Evolutionary conservation across 2,113 vertebrate genomes (phyloP).

Genomic region (Clinocottus analis): DNA sequence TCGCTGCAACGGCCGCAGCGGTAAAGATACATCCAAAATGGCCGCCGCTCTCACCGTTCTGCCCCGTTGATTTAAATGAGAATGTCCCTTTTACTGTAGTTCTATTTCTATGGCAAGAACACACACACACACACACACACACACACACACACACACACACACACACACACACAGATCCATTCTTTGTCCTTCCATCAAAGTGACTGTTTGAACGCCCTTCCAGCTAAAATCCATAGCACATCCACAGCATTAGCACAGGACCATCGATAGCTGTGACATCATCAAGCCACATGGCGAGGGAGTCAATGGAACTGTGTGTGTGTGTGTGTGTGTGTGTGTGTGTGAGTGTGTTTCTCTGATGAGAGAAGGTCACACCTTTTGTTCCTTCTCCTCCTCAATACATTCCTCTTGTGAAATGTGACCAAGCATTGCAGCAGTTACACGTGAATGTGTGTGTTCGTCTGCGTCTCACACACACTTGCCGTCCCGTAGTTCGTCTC

Average conservation of each 20-base stretch:
- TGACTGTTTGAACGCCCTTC: constrained; percentile 41
- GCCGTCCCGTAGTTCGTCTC: no score
- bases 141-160: constrained; percentile 28
- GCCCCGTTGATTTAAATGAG: background rate
- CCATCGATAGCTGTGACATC: constrained; percentile 47
- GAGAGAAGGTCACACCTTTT: constrained; percentile 6
- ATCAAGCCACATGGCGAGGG: background rate
- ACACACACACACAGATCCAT: background rate
- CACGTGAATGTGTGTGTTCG: constrained; percentile 4
- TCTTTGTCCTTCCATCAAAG: constrained; percentile 38
- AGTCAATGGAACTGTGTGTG: constrained; percentile 8
- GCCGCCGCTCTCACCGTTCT: background rate
- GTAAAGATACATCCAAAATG: no score
- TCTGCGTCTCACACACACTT: no score
- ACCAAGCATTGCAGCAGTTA: background rate
- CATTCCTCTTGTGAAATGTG: no score
- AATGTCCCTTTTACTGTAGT: background rate
- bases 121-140: constrained; percentile 3
- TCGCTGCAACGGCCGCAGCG: no score
- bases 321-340: background rate
- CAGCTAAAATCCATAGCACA: constrained; percentile 63
- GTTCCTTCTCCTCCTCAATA: no score
- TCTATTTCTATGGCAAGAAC: background rate
- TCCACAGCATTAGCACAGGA: constrained; percentile 25
- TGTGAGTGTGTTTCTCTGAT: background rate